Evolutionary conservation across 2,888 invertebrate genomes (phyloP).

Genomic region (Andrena flavipes): DNA sequence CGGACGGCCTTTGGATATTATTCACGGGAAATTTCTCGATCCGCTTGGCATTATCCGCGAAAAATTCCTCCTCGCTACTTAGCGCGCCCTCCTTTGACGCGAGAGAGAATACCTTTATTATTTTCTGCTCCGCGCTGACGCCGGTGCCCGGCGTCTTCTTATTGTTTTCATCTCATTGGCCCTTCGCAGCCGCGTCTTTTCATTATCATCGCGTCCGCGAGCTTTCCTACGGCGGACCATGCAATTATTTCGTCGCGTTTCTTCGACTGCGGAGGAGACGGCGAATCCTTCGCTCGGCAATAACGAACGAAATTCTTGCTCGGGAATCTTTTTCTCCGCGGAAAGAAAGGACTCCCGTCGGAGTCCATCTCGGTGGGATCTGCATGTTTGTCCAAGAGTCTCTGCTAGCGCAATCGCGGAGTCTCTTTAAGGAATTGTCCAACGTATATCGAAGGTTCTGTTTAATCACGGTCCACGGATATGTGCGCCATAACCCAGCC

Average conservation of each 20-base stretch:
- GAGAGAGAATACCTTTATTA: slow-evolving; percentile 53
- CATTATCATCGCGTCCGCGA: not conserved
- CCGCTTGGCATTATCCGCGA: slow-evolving; percentile 30
- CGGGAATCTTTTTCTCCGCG: not conserved
- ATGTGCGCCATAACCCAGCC: not conserved
- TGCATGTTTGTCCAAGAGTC: not conserved
- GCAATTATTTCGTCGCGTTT: slow-evolving; percentile 31
- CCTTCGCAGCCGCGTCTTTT: slow-evolving; percentile 6
- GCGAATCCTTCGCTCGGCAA: not conserved
- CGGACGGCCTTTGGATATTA: slow-evolving; percentile 42
- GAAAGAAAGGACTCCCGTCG: not conserved
- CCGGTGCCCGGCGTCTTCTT: slow-evolving; percentile 38
- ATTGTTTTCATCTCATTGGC: slow-evolving; percentile 43
- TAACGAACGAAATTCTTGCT: slow-evolving; percentile 3
- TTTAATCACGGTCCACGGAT: not conserved
- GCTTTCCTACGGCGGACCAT: not conserved
- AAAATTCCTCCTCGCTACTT: slow-evolving; percentile 36
- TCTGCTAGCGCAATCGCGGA: too few species aligned
- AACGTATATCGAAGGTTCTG: not conserved
- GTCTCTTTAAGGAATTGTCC: too few species aligned
- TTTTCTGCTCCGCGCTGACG: slow-evolving; percentile 19
- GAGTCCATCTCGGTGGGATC: not conserved
- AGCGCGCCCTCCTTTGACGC: slow-evolving; percentile 32
- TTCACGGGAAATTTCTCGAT: slow-evolving; percentile 47
- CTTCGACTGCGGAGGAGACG: not conserved